Evolutionary conservation across 2,888 invertebrate genomes (phyloP), one percentile per base, ranked within the genome.

Genomic region (Andrena fulva): DNA sequence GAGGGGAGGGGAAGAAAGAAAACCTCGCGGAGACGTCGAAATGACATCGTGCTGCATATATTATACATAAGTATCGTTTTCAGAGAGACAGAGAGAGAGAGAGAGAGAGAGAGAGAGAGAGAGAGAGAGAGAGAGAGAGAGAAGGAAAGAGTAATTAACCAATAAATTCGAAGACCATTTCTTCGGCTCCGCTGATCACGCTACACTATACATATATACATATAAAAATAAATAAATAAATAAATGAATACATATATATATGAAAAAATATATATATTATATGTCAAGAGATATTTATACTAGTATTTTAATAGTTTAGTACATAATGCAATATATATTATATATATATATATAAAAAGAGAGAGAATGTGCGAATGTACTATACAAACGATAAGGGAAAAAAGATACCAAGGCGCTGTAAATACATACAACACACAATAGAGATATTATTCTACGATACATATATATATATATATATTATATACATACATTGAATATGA

Each of bases 281-380:
- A 91, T 90, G 91, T 90, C 92, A 86, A 93, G 92, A 93, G 91
- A 93, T 93, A 93, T 93, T 93, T 93, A 93, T 93, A 92, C 92
- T 93, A 93, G 93, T 93, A 93, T 93, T 93, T 93, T 93, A 92
- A 92, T 93, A 93, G 93, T 92, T 92, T 92, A 91, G 91, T 92
- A 92, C 80, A 84, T 90, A 91, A 90, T 87, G 87, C 86, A 87
- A 90, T 89, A 91, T 89, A 90, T 89, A 88, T 86, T 84, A 83
- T 79, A 88, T 72, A 85, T 85, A 85, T 80, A 82, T 71, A 86
- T 80, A 86, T 85, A 83, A 31, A 78, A 50, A 71, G n/a, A 75
- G 85, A 69, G 79, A 71, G 73, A 78, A 77, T 80, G 85, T 88
- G 67, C 73, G 77, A 82, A 76, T 78, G 87, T 82, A 87, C 54